Conservation (phyloP, 2,888 invertebrate species). For the Watsonalla binaria region DNA sequence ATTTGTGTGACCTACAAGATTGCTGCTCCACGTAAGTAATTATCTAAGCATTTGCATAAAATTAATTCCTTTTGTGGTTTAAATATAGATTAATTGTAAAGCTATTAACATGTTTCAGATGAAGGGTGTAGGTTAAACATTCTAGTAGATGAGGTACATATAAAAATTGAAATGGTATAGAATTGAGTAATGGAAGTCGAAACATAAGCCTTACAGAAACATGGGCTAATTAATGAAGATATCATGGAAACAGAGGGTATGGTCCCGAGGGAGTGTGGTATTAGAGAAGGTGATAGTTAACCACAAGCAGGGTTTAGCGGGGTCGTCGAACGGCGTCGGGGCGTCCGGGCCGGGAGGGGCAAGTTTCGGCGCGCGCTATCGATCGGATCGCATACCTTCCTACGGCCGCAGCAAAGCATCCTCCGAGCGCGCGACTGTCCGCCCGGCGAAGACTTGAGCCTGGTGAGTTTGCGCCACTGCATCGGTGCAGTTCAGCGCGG, state of each 20-base stretch:
- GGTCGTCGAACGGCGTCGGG: constrained; percentile 72
- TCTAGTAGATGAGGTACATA: too few species aligned
- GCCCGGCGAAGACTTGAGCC: constrained; percentile 85
- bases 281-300: constrained; percentile 8
- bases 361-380: constrained; percentile 74
- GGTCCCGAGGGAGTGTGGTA: constrained; percentile 4
- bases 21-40: constrained; percentile 22
- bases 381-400: constrained; percentile 86
- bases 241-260: not conserved
- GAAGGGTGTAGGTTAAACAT: too few species aligned
- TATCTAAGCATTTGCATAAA: constrained; percentile 12
- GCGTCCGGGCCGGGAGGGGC: constrained; percentile 74
- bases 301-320: constrained; percentile 58
- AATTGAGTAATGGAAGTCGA: not conserved
- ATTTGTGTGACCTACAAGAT: constrained; percentile 22
- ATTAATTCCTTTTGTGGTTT: too few species aligned
- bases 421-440: constrained; percentile 86
- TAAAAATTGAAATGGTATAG: constrained; percentile 5
- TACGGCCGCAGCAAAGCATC: constrained; percentile 97
- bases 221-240: not conserved
- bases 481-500: constrained; percentile 84
- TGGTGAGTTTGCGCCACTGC: constrained; percentile 92
- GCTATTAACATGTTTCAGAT: too few species aligned
- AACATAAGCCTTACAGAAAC: not conserved
- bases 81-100: too few species aligned